A percentile compares a stretch with the other conserved stretches of the same genome.
phyloP scores from a whole-genome alignment of 2,888 invertebrate species.

The Athrips mouffetella region DNA sequence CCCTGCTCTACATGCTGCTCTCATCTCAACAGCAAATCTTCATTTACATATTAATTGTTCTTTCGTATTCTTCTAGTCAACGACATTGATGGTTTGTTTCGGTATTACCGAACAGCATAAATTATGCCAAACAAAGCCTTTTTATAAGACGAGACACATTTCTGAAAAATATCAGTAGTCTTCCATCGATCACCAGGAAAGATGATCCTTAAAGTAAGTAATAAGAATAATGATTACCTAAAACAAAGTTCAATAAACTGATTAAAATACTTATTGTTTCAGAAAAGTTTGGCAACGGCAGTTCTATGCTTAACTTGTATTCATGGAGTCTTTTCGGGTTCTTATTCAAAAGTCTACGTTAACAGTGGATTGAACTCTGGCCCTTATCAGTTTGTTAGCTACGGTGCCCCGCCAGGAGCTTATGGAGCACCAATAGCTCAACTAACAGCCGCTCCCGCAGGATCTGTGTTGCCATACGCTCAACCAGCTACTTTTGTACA shows the following conservation, averaged over 20 bases:
- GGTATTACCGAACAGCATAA: conserved; percentile 72
- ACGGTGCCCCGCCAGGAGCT: conserved; percentile 43
- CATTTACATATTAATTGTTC: conserved; percentile 73
- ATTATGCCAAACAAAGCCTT: conserved; percentile 61
- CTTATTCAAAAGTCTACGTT: conserved; percentile 61
- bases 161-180: conserved; percentile 66
- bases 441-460: conserved; percentile 40
- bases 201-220: conserved; percentile 70
- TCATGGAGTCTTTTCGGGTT: conserved; percentile 36
- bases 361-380: conserved; percentile 41
- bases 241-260: too few species aligned
- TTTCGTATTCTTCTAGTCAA: conserved; percentile 61
- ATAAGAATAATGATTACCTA: too few species aligned
- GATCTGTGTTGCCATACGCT: conserved; percentile 37
- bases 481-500: conserved; percentile 36
- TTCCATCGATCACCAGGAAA: conserved; percentile 60
- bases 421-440: conserved; percentile 41
- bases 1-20: conserved; percentile 59
- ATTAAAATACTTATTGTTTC: conserved; percentile 33
- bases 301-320: conserved; percentile 35
- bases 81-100: conserved; percentile 76
- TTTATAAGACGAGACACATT: conserved; percentile 61
- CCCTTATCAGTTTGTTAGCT: conserved; percentile 47
- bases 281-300: conserved; percentile 38
- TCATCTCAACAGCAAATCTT: conserved; percentile 57